phyloP scores from a whole-genome alignment of 2,888 invertebrate genomes.

The Thymelicus lineola region DNA sequence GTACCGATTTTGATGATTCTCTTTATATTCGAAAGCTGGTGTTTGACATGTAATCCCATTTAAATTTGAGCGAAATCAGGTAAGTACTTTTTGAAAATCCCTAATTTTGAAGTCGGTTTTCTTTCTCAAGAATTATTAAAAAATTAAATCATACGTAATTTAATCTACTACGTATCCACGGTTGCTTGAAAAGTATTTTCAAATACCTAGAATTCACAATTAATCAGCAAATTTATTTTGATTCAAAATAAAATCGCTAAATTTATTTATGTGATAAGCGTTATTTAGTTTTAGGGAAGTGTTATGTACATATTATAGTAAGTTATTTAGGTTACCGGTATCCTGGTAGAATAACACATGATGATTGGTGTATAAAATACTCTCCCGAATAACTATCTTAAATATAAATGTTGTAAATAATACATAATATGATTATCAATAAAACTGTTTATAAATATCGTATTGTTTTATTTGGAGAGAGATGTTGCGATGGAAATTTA shows the following conservation, averaged over 20 bases:
- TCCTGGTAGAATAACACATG: conserved; percentile 8
- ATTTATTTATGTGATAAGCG: conserved; percentile 60
- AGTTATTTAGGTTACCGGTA: background rate
- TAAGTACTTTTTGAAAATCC: no score
- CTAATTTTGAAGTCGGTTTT: no score
- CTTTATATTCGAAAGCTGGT: no score
- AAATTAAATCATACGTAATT: no score
- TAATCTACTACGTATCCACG: no score
- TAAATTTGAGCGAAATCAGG: no score
- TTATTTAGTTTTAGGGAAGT: conserved; percentile 80
- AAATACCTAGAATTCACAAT: no score
- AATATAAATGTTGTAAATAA: conserved; percentile 63
- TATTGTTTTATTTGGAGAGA: conserved; percentile 46
- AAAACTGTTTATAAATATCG: conserved; percentile 69
- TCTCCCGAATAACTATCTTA: conserved; percentile 25
- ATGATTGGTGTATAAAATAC: conserved; percentile 36
- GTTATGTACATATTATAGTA: conserved; percentile 71
- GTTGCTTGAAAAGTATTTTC: no score
- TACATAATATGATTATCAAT: conserved; percentile 55
- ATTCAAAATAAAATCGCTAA: conserved; percentile 22
- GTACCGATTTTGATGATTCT: no score
- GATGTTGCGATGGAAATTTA: no score
- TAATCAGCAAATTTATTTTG: background rate
- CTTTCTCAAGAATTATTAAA: no score
- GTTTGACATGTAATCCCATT: no score